Evolutionary conservation across 1,140 invertebrate genomes (phyloP), one percentile per base, ranked within the genome.

Genomic region (Drosophila equinoxialis): DNA sequence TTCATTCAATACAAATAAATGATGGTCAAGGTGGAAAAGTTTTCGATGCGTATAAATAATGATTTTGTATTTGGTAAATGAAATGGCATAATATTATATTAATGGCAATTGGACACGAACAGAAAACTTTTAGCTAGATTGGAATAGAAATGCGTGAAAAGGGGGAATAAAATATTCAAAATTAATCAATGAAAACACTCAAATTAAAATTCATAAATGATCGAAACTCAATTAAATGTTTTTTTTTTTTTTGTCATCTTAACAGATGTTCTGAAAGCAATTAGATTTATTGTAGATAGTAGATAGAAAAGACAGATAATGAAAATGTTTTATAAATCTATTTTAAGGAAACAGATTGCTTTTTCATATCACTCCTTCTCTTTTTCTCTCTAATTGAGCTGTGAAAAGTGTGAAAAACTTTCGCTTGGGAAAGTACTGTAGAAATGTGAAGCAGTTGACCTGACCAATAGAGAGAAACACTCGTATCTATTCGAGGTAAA

Each of bases 31-130:
- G 51, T 67, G 72, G 68, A 67, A 59, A 68, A 76, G 74, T 64
- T 73, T 71, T 63, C 65, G 81, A 76, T 61, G 74, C 83, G 82
- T 63, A 87, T 81, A 86, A 86, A 81, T 71, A 79, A 87, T 73
- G 66, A 81, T 81, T 86, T 85, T 86, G 71, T 85, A 73, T 86
- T 87, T 71, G 75, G 54, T 71, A 83, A 86, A 82, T 79, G 64
- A 82, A 77, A 79, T 73, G 83, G 65, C 72, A 77, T 51, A 75
- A 76, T 82, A 66, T 87, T 71, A 70, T 68, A 74, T 69, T 82
- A 79, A 86, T 86, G 72, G 75, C 76, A 77, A 73, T 73, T 66
- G 48, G 69, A 64, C 82, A 86, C 82, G 82, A 33, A 59, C 26
- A 20, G 54, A 59, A 86, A 77, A 87, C 83, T 87, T 79, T 86